Conservation (phyloP, 2,113 vertebrate species). For the Gambusia affinis region DNA sequence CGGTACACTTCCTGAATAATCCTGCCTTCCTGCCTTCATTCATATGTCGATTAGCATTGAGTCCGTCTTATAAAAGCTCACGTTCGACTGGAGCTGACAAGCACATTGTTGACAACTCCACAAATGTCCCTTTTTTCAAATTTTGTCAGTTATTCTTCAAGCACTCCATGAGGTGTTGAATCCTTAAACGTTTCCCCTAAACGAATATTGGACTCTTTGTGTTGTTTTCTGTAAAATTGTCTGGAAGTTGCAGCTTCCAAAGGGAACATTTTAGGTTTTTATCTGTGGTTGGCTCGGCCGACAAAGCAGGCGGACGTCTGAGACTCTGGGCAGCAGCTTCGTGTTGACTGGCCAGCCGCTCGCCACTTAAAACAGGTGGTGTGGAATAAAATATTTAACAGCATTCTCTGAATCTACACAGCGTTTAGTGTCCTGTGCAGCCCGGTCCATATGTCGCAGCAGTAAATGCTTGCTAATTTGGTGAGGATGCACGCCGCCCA, state of each 20-base stretch:
- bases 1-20: conserved; percentile 56
- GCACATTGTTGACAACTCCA: conserved; percentile 52
- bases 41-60: conserved; percentile 72
- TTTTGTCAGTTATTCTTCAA: conserved; percentile 20
- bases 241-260: neutral
- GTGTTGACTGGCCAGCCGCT: conserved; percentile 39
- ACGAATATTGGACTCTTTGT: conserved; percentile 1
- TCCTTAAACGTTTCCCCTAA: conserved; percentile 1
- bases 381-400: conserved; percentile 64
- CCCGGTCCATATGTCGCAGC: conserved; percentile 47
- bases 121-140: conserved; percentile 44
- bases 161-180: neutral
- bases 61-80: conserved; percentile 43
- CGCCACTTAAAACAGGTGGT: conserved; percentile 55
- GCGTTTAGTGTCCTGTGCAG: conserved; percentile 11
- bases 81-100: conserved; percentile 56
- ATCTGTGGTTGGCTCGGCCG: conserved; percentile 27
- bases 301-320: conserved; percentile 43
- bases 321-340: conserved; percentile 29
- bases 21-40: conserved; percentile 58
- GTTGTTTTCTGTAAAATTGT: neutral
- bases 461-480: conserved; percentile 28
- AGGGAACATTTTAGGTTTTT: neutral
- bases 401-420: conserved; percentile 36
- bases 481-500: neutral